phyloP scores from a whole-genome alignment of 2,888 invertebrate species.

The Drosophila neonasuta region DNA sequence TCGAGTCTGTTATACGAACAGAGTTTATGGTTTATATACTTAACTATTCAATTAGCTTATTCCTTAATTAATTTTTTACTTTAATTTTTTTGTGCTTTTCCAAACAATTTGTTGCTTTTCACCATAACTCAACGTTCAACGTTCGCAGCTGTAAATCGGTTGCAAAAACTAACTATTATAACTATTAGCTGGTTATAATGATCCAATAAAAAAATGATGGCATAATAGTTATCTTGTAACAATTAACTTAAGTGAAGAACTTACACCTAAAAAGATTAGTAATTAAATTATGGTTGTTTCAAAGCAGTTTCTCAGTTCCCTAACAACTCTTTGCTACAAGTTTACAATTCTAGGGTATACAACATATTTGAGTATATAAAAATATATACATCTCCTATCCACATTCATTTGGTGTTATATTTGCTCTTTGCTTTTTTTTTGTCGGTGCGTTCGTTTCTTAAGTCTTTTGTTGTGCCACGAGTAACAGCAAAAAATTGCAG shows the following conservation, averaged over 20 bases:
- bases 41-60: conserved; percentile 1
- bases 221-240: conserved; percentile 1
- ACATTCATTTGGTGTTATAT: conserved; percentile 26
- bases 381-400: conserved; percentile 2
- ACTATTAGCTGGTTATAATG: conserved; percentile 21
- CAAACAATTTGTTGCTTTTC: conserved; percentile 57
- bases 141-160: conserved; percentile 22
- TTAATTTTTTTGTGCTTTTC: conserved; percentile 18
- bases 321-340: background rate
- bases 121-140: conserved; percentile 38
- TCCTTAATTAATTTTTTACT: conserved; percentile 1
- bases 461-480: conserved; percentile 70
- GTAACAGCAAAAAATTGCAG: conserved; percentile 8
- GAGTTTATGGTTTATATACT: conserved; percentile 12
- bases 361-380: conserved; percentile 8
- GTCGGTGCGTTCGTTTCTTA: conserved; percentile 60
- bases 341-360: conserved; percentile 18
- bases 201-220: fast-evolving
- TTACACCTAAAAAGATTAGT: background rate
- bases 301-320: background rate
- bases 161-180: conserved; percentile 21
- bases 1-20: conserved; percentile 35
- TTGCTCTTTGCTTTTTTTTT: conserved; percentile 34
- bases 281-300: background rate
- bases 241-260: background rate